Evolutionary conservation across 2,113 vertebrate species (phyloP).

Genomic region (Eulacestoma nigropectus): DNA sequence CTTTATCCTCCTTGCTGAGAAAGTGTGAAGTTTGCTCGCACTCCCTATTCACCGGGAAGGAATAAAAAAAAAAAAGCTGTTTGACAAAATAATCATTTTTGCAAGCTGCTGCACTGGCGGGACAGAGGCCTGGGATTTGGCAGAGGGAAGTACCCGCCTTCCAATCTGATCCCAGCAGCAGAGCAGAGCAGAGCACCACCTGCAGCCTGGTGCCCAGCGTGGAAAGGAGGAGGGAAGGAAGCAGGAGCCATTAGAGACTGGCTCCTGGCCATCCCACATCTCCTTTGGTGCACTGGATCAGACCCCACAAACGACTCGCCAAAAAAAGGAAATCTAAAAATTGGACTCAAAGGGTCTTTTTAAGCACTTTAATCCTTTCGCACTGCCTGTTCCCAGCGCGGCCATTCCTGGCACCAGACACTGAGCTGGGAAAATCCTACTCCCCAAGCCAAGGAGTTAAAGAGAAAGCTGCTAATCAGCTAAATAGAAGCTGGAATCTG

Average conservation of each 20-base stretch:
- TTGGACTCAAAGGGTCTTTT: slow-evolving; percentile 70
- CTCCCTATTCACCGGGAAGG: not conserved
- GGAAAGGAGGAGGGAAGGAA: slow-evolving; percentile 54
- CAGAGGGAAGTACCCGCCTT: slow-evolving; percentile 43
- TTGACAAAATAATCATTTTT: slow-evolving; percentile 68
- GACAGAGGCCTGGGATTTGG: slow-evolving; percentile 64
- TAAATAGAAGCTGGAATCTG: slow-evolving; percentile 75
- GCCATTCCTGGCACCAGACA: slow-evolving; percentile 54
- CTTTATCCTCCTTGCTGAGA: not conserved
- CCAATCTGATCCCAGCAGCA: slow-evolving; percentile 55
- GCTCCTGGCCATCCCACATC: slow-evolving; percentile 76
- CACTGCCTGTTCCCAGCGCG: slow-evolving; percentile 63
- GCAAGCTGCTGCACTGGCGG: slow-evolving; percentile 63
- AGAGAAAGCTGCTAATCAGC: slow-evolving; percentile 77
- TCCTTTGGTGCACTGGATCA: slow-evolving; percentile 71
- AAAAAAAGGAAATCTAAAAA: slow-evolving; percentile 69
- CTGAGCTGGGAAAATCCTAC: slow-evolving; percentile 46
- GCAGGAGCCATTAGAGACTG: slow-evolving; percentile 74
- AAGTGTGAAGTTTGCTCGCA: not conserved
- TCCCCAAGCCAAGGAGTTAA: slow-evolving; percentile 64
- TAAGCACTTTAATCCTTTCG: slow-evolving; percentile 76
- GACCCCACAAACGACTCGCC: slow-evolving; percentile 58
- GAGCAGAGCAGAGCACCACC: slow-evolving; percentile 63
- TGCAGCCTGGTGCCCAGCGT: slow-evolving; percentile 64
- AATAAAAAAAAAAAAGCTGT: slow-evolving; percentile 16